These are phyloP conservation scores for Cheumatopsyche charites DNA, from an alignment of 1,140 invertebrate genomes.

Conservation along the genomic window DNA sequence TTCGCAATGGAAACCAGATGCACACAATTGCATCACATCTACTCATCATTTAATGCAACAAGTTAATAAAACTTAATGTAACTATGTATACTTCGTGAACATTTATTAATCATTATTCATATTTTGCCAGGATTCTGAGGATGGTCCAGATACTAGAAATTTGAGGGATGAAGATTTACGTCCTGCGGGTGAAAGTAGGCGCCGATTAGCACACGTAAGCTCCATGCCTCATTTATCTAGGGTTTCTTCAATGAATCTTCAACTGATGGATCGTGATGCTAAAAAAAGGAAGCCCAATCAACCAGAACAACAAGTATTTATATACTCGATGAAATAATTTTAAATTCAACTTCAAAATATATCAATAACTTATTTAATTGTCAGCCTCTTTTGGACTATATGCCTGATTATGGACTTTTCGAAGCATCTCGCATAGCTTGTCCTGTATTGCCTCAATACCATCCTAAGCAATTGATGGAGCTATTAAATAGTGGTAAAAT, in stretches of 20 bases:
- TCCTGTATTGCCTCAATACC: conserved; percentile 98
- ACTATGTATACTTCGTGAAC: neutral
- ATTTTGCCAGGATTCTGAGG: conserved; percentile 62
- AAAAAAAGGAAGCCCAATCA: conserved; percentile 71
- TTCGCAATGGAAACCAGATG: conserved; percentile 92
- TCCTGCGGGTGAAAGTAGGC: conserved; percentile 72
- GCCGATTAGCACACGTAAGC: conserved; percentile 71
- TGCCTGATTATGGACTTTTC: conserved; percentile 94
- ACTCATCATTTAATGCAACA: conserved; percentile 53
- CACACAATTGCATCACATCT: conserved; percentile 59
- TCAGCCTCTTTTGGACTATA: conserved; percentile 70
- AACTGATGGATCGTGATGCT: conserved; percentile 72
- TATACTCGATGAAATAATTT: conserved; percentile 24
- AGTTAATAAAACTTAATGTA: conserved; percentile 10
- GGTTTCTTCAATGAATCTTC: conserved; percentile 82
- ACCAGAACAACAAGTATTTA: conserved; percentile 59
- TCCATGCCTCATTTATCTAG: conserved; percentile 81
- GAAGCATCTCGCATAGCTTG: conserved; percentile 95
- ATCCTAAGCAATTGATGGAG: conserved; percentile 98
- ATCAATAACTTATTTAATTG: conserved; percentile 29
- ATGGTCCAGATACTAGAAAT: conserved; percentile 74
- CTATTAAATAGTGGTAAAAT: conserved; percentile 98
- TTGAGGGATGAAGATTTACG: conserved; percentile 81
- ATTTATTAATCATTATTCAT: neutral
- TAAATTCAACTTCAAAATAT: conserved; percentile 2